phyloP scores from a whole-genome alignment of 2,888 invertebrate genomes.

The Crematogaster levior region DNA sequence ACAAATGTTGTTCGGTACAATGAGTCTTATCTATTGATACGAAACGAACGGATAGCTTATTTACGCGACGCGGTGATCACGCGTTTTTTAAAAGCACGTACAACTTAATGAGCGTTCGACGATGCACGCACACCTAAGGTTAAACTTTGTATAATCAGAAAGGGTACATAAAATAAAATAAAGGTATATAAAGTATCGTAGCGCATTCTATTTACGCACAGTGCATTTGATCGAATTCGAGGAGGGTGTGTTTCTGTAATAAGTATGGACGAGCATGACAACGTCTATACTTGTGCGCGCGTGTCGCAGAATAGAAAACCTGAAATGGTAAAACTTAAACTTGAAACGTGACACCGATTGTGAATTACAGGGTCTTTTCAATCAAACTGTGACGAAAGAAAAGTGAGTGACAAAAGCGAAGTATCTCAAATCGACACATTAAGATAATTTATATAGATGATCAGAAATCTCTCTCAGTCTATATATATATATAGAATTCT shows the following conservation, averaged over 20 bases:
- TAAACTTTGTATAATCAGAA: conserved; percentile 29
- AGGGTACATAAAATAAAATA: neutral
- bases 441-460: neutral
- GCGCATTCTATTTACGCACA: neutral
- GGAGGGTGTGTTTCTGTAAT: conserved; percentile 19
- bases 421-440: neutral
- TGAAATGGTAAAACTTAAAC: conserved; percentile 26
- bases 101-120: neutral
- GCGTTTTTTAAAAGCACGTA: conserved; percentile 27
- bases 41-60: neutral
- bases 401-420: neutral
- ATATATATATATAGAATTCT: too few species aligned
- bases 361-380: neutral
- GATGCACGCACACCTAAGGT: conserved; percentile 6
- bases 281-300: neutral
- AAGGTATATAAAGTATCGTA: too few species aligned
- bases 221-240: conserved; percentile 13
- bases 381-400: neutral
- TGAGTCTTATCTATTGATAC: neutral
- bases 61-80: neutral
- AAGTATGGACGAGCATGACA: neutral
- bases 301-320: neutral
- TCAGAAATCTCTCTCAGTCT: too few species aligned
- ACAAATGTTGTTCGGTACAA: too few species aligned
- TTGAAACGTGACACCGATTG: conserved; percentile 32